Base-by-base conservation (phyloP, 2,113 vertebrate genomes). In the Camelus bactrianus region DNA sequence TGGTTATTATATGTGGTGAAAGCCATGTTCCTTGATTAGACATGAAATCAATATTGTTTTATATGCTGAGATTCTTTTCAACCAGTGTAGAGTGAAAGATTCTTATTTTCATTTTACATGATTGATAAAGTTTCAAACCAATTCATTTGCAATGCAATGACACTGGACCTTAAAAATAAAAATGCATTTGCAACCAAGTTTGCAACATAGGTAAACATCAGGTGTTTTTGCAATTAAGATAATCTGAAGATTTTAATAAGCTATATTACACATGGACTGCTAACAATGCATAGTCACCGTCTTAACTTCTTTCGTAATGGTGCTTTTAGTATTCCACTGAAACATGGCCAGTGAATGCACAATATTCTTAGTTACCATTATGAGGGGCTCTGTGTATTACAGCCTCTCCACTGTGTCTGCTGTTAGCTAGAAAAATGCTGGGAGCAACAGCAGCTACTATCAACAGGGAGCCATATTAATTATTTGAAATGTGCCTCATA, bases 401-500 rank as follows among this genome's bases (percentile, higher is more conserved):
- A 93, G 89, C 0, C 79, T 94, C 93, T 98, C 91, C 1, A 6
- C 97, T 97, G 70, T 91, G 96, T 97, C 93, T 96, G 95, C 94
- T 1, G 24, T 96, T 97, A 69, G 94, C 96, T 96, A 82, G 81
- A 76, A 98, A 98, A 98, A 96, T 72, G 98, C 98, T 98, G 93
- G 93, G 96, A 98, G 98, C 98, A 97, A 97, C 95, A 98, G 96
- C 97, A 98, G 97, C 97, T 95, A 96, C 90, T 97, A 97, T 98
- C 98, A 98, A 98, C 97, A 97, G 98, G 98, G 98, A 99, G 95
- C 97, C n/a, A 60, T 99, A 98, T 99, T 98, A 98, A 98, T 99
- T 99, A 98, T 98, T 99, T 98, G 98, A 97, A 98, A 99, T 98
- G 98, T 98, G 98, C 98, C 98, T 99, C 98, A 79, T 98, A 98